A percentile compares a stretch with the other conserved stretches of the same genome.
These are phyloP conservation scores for Schizopygopsis malacanthus DNA, from an alignment of 2,797 vertebrate species.

Conservation along the genomic window DNA sequence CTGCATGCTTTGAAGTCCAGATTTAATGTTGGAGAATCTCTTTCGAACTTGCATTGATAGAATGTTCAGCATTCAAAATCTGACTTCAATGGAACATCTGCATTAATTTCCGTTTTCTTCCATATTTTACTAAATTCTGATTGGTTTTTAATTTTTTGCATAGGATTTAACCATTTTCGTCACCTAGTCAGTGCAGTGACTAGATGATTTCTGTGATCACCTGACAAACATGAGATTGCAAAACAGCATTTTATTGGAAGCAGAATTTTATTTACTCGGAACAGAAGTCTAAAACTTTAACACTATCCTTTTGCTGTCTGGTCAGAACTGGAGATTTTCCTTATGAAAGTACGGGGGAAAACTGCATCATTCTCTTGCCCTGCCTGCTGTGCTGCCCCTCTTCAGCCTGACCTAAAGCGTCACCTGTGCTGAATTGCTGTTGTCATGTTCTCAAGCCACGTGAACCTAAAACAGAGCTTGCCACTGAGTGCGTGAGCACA, in stretches of 20 bases:
- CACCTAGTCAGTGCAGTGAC: neutral
- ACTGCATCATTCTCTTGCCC: neutral
- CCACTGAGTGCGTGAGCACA: constrained; percentile 26
- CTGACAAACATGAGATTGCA: neutral
- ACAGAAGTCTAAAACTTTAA: neutral
- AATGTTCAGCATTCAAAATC: neutral
- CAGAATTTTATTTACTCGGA: too few relatives aligned
- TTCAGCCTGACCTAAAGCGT: constrained; percentile 30
- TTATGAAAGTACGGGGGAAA: constrained; percentile 26
- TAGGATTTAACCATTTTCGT: neutral
- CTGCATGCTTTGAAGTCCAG: neutral
- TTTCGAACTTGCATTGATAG: neutral
- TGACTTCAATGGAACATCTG: too few relatives aligned
- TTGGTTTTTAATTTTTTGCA: neutral
- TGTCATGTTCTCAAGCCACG: constrained; percentile 49
- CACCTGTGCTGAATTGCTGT: constrained; percentile 30
- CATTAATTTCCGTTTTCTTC: neutral
- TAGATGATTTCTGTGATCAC: neutral
- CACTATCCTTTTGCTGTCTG: neutral
- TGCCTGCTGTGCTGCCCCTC: constrained; percentile 1
- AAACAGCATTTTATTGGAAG: neutral
- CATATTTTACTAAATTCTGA: neutral
- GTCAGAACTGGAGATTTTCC: neutral
- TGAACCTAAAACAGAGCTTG: constrained; percentile 37
- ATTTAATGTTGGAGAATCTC: neutral